Evolutionary conservation across 2,797 vertebrate species (phyloP).

Genomic region (Neostethus bicornis): DNA sequence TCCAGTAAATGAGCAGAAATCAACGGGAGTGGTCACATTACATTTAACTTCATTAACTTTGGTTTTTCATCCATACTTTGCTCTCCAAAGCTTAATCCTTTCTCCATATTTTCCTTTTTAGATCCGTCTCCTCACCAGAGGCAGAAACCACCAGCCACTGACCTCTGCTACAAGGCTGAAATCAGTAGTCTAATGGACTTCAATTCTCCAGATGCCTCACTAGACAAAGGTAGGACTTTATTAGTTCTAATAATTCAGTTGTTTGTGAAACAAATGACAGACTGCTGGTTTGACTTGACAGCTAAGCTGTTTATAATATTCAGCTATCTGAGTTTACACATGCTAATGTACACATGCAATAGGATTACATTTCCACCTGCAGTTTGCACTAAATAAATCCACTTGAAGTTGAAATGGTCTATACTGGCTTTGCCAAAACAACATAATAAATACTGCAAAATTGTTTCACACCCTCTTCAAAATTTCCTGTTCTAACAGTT

Average conservation of each 20-base stretch:
- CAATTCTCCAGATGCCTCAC: constrained; percentile 75
- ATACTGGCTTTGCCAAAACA: neutral
- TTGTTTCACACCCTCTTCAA: neutral
- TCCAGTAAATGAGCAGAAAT: no score
- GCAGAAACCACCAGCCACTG: constrained; percentile 68
- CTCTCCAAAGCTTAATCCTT: neutral
- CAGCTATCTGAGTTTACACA: neutral
- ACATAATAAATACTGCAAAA: neutral
- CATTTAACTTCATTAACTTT: neutral
- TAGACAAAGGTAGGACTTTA: constrained; percentile 76
- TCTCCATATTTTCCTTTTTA: constrained; percentile 43
- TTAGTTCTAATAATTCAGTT: neutral
- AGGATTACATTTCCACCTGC: neutral
- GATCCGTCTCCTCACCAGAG: constrained; percentile 70
- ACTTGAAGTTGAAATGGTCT: neutral
- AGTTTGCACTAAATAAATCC: neutral
- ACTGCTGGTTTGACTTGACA: neutral
- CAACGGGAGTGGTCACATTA: no score
- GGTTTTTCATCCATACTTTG: neutral
- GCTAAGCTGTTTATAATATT: neutral
- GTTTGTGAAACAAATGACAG: neutral
- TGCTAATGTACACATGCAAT: neutral
- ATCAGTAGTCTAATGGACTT: constrained; percentile 82
- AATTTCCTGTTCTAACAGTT: neutral
- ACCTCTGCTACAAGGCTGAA: constrained; percentile 78